Evolutionary conservation across 2,797 vertebrate genomes (phyloP), one percentile per base, ranked within the genome.

Genomic region (Acanthiza pusilla): DNA sequence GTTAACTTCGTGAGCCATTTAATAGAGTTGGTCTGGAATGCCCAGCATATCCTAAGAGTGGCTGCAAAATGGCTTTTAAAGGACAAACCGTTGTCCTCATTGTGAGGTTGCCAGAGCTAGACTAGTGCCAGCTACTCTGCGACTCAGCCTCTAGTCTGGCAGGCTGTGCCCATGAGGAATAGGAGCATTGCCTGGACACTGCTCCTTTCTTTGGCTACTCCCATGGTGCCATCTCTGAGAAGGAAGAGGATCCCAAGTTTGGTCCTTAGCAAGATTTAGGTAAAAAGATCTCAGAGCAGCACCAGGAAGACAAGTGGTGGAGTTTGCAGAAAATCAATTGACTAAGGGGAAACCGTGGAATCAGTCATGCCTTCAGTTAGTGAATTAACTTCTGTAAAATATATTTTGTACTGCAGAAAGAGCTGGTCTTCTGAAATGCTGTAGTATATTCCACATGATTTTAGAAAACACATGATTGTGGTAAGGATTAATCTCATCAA

Each of bases 31-130:
- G 11, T 66, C 50, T 89, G 40, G 15, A 42, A 45, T 82, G 30
- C 48, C 23, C 42, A 70, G 67, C 9, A 4, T 73, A 42, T 78
- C 38, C 77, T 55, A 88, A 78, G 45, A 74, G 17, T 63, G 45
- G 29, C 74, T 91, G 60, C 53, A 87, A 17, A 95, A 81, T 78
- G 76, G 48, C 60, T 90, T 66, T 88, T 89, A 63, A 92, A 67
- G 77, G 42, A 62, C 42, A 75, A 61, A 78, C 42, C 30, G 72
- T 80, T 88, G 82, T 61, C 23, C 43, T 86, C 2, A 17, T 62
- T 68, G 30, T 82, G 66, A 73, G 29, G 40, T 62, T 84, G 53
- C 75, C 89, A 93, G 72, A 63, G 67, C 55, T 29, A 73, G 34
- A 38, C 48, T 55, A 10, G 16, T 84, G 92, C 90, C 92, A 95